These are phyloP conservation scores for Temnothorax ravouxi DNA, from an alignment of 2,888 invertebrate genomes.

Conservation along the genomic window DNA sequence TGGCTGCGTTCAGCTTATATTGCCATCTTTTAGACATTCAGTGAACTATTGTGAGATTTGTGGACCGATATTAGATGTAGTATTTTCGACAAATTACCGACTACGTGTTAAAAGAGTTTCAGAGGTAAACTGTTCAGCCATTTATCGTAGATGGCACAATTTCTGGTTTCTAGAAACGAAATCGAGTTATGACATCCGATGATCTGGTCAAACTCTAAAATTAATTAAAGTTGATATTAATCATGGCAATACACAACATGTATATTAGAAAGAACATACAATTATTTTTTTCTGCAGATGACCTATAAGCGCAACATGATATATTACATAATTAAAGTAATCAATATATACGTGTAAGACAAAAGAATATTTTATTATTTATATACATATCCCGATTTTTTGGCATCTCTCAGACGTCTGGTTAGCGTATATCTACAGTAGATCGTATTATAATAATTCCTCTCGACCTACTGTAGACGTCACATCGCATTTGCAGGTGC, in stretches of 20 bases:
- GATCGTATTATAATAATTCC: constrained; percentile 65
- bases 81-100: neutral
- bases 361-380: neutral
- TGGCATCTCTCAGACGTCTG: neutral
- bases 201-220: neutral
- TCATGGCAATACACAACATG: neutral
- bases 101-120: neutral
- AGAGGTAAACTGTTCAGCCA: constrained; percentile 18
- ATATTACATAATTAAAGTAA: neutral
- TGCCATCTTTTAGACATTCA: constrained; percentile 72
- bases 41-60: constrained; percentile 8
- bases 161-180: constrained; percentile 25
- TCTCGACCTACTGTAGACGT: constrained; percentile 68
- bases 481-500: constrained; percentile 70
- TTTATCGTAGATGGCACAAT: constrained; percentile 73
- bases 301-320: neutral
- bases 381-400: neutral
- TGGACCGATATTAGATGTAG: neutral
- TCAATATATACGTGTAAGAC: neutral
- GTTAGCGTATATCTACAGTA: constrained; percentile 26
- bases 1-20: constrained; percentile 77
- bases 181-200: neutral
- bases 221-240: neutral
- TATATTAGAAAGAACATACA: neutral
- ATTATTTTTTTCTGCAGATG: neutral